Evolutionary conservation across 2,113 vertebrate species (phyloP).

Genomic region (Falcunculus frontatus): DNA sequence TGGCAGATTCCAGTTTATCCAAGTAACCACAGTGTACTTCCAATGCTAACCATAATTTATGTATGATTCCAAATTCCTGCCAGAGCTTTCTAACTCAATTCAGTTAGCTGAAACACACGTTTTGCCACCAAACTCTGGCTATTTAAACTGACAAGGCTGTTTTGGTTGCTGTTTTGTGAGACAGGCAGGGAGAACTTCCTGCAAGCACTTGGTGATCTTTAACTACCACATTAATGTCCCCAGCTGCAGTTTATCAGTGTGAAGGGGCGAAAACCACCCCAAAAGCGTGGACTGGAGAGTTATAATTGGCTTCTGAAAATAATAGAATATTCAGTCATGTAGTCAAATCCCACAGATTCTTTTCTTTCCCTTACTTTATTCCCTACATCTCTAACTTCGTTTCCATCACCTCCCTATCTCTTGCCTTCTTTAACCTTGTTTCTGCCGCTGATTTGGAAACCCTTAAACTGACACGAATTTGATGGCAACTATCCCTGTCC

Average conservation of each 20-base stretch:
- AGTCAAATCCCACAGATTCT: background rate
- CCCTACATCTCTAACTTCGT: background rate
- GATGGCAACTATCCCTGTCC: background rate
- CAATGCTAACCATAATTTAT: background rate
- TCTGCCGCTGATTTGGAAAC: background rate
- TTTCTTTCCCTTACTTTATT: background rate
- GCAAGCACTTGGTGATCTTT: constrained; percentile 37
- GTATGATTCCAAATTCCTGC: background rate
- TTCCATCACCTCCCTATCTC: background rate
- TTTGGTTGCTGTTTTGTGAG: background rate
- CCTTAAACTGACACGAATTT: background rate
- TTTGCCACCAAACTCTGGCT: background rate
- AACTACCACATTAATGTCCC: constrained; percentile 4
- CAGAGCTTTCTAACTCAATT: background rate
- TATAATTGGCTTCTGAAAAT: background rate
- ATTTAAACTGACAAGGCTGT: constrained; percentile 40
- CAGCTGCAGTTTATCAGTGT: background rate
- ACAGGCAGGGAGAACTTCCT: background rate
- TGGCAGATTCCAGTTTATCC: background rate
- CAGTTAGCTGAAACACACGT: background rate
- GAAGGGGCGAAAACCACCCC: background rate
- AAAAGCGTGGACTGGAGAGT: background rate
- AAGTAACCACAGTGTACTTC: background rate
- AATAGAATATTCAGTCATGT: background rate
- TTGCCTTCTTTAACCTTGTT: background rate